phyloP scores from a whole-genome alignment of 2,113 vertebrate genomes.

The Desmodus rotundus region DNA sequence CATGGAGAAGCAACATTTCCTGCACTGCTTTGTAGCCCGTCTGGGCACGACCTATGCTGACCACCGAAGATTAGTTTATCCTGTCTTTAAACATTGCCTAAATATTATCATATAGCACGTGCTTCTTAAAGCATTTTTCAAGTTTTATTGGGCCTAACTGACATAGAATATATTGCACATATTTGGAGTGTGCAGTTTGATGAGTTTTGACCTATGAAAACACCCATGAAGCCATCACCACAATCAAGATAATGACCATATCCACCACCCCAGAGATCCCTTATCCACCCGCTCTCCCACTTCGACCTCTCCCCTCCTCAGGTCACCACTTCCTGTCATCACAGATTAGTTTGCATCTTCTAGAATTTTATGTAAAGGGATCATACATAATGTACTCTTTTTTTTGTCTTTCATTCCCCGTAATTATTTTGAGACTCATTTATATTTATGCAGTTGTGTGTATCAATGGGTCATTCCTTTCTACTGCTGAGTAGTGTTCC shows the following conservation, averaged over 20 bases:
- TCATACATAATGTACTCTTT: not conserved
- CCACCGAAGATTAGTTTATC: not conserved
- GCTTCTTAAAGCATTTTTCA: not conserved
- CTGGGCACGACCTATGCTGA: not conserved
- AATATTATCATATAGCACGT: not conserved
- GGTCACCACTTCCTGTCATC: slow-evolving; percentile 28
- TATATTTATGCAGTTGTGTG: not conserved
- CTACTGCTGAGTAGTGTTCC: not conserved
- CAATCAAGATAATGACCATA: slow-evolving; percentile 37
- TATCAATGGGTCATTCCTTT: not conserved
- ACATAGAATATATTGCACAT: not conserved
- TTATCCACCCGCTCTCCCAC: not conserved
- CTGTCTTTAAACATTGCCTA: not conserved
- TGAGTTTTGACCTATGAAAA: slow-evolving; percentile 12
- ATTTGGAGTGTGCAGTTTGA: not conserved
- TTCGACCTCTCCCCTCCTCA: not conserved
- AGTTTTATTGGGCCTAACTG: not conserved
- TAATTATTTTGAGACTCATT: not conserved
- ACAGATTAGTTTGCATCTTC: not conserved
- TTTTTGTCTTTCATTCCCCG: not conserved
- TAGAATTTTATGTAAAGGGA: not conserved
- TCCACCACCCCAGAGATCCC: not conserved
- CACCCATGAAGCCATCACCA: not conserved
- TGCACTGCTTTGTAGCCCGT: not conserved
- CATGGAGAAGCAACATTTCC: not conserved